phyloP scores from a whole-genome alignment of 2,113 vertebrate genomes.

The Tragelaphus scriptus region DNA sequence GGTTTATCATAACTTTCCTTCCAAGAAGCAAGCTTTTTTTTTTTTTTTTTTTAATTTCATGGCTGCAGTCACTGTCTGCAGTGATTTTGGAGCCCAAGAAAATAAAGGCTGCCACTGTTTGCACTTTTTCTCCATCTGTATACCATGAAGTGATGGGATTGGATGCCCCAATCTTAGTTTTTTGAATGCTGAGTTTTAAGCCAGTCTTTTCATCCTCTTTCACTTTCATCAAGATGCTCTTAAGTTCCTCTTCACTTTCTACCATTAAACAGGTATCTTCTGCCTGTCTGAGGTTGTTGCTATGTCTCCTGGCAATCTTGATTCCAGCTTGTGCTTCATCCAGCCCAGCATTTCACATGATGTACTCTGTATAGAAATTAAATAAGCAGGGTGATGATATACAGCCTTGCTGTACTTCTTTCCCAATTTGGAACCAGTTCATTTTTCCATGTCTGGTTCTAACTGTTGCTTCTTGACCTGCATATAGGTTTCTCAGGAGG shows the following conservation, averaged over 20 bases:
- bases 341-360: neutral
- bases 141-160: neutral
- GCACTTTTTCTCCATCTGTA: neutral
- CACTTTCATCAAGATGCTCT: neutral
- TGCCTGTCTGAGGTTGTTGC: neutral
- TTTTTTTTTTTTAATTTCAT: neutral
- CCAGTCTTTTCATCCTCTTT: neutral
- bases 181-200: neutral
- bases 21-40: neutral
- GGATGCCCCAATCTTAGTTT: neutral
- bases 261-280: neutral
- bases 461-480: neutral
- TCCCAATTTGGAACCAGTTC: neutral
- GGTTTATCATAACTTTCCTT: neutral
- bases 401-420: neutral
- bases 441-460: neutral
- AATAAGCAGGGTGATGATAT: neutral
- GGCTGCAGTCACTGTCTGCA: neutral
- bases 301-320: neutral
- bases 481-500: neutral
- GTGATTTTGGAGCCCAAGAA: neutral
- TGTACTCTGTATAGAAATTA: neutral
- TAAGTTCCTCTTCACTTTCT: neutral
- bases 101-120: neutral
- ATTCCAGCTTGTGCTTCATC: neutral